Evolutionary conservation across 1,140 invertebrate species (phyloP), one percentile per base, ranked within the genome.

Genomic region (Bombus confusus): DNA sequence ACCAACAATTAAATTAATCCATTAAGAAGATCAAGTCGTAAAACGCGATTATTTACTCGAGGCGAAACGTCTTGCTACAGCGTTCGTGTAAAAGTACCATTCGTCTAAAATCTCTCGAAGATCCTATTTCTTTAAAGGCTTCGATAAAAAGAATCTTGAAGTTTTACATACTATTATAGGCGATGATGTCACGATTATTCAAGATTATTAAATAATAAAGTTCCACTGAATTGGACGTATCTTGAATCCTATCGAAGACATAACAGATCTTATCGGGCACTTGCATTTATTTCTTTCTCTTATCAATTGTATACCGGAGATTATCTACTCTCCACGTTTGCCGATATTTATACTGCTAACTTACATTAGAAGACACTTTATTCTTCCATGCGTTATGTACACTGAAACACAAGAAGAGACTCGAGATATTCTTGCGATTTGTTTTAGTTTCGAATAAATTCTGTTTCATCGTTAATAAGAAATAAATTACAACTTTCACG

Each of bases 1-100:
- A 37, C 59, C 28, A 37, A 31, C 80, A 66, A 83, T 83, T 52
- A 76, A 76, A 43, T 83, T 76, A 83, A 83, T 73, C 80, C 80
- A 31, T 76, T 76, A 66, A 66, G 57, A 76, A 39, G 71, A 82
- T 75, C 41, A 75, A 64, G n/a, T 39, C 66, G 66, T 41, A 22
- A 47, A 64, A 62, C 22, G 22, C 31, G 10, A 47, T 28, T 28
- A 62, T 62, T 62, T 62, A 28, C 28, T 28, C 25, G 22, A 28
- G 25, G 57, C 25, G 25, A 59, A 59, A 25, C 57, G 22, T 10
- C 22, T 22, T 52, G 18, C 6, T 52, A 52, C 47, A n/a, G 10
- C 12, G 4, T n/a, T 47, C 22, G 10, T 5, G 15, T 31, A 74
- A 74, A 34, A 34, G 59, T n/a, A 62, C 47, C 47, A 3, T 52